Percentiles rank a stretch among this genome's conserved stretches.
Evolutionary conservation across 2,888 invertebrate species (phyloP).

Genomic region (Latheticus oryzae): DNA sequence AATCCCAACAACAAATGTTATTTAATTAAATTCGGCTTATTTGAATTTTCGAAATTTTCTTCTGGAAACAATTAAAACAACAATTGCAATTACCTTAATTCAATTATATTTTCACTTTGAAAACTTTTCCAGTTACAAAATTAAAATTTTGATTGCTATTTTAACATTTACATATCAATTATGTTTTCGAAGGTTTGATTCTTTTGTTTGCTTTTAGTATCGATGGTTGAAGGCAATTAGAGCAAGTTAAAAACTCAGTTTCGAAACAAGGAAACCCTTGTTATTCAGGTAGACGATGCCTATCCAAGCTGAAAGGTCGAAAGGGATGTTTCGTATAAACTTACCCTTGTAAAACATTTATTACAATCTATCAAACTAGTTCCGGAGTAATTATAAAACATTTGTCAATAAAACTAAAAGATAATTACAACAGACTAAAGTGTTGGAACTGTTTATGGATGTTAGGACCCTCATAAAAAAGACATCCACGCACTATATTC

Average conservation of each 20-base stretch:
- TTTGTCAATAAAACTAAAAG: conserved; percentile 19
- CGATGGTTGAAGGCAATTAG: no score
- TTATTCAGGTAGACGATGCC: conserved; percentile 1
- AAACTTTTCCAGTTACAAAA: conserved; percentile 21
- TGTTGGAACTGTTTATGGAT: conserved; percentile 4
- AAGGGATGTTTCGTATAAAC: conserved; percentile 31
- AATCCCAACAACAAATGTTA: conserved; percentile 23
- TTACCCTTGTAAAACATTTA: conserved; percentile 31
- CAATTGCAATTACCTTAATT: conserved; percentile 29
- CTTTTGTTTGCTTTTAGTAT: no score
- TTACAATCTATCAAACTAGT: conserved; percentile 34
- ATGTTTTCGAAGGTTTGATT: no score
- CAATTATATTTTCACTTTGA: conserved; percentile 14
- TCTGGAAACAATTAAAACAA: conserved; percentile 20
- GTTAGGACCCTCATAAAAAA: conserved; percentile 1
- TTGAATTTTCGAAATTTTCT: conserved; percentile 16
- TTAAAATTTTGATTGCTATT: conserved; percentile 28
- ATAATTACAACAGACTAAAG: conserved; percentile 10
- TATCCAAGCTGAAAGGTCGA: conserved; percentile 19
- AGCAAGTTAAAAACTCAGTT: conserved; percentile 1
- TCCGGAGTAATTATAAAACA: conserved; percentile 26
- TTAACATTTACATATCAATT: conserved; percentile 24
- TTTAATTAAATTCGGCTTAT: conserved; percentile 22
- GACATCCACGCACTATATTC: neutral
- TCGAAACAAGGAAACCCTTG: neutral